A percentile compares a stretch with the other conserved stretches of the same genome.
phyloP scores from a whole-genome alignment of 1,140 invertebrate species.

The Drosophila elegans region DNA sequence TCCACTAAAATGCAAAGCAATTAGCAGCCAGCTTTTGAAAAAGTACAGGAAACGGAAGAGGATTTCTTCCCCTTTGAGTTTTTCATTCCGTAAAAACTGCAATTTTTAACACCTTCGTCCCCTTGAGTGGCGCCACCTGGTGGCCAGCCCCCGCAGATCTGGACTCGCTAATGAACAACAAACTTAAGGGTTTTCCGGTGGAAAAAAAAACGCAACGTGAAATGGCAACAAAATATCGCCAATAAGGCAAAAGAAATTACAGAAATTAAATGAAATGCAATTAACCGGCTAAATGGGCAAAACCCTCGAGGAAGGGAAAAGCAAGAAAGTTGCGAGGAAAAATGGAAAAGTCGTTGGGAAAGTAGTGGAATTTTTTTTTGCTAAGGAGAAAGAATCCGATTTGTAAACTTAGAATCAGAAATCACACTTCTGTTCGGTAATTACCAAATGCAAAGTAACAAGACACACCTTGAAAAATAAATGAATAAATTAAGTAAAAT shows the following conservation, averaged over 20 bases:
- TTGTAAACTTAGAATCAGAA: conserved; percentile 20
- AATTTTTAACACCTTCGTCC: conserved; percentile 10
- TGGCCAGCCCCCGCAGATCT: conserved; percentile 7
- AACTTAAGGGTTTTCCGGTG: conserved; percentile 41
- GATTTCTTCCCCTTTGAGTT: conserved; percentile 18
- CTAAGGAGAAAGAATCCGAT: background rate
- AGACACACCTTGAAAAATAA: background rate
- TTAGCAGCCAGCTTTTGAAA: conserved; percentile 16
- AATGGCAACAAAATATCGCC: conserved; percentile 56
- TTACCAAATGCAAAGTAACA: conserved; percentile 1
- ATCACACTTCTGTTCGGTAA: conserved; percentile 3
- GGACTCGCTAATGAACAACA: conserved; percentile 74
- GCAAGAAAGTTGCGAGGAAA: conserved; percentile 11
- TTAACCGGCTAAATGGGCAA: conserved; percentile 68
- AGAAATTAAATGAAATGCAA: conserved; percentile 74
- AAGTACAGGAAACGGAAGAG: conserved; percentile 20
- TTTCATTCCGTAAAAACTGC: background rate
- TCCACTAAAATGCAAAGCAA: conserved; percentile 33
- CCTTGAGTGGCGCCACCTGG: conserved; percentile 29
- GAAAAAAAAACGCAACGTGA: conserved; percentile 5
- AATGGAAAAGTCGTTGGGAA: background rate
- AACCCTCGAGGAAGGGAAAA: conserved; percentile 5
- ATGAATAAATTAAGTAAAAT: no score
- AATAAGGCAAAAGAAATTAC: conserved; percentile 51
- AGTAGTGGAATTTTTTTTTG: no score